Evolutionary conservation across 2,797 vertebrate species (phyloP).

Genomic region (Dryobates pubescens): DNA sequence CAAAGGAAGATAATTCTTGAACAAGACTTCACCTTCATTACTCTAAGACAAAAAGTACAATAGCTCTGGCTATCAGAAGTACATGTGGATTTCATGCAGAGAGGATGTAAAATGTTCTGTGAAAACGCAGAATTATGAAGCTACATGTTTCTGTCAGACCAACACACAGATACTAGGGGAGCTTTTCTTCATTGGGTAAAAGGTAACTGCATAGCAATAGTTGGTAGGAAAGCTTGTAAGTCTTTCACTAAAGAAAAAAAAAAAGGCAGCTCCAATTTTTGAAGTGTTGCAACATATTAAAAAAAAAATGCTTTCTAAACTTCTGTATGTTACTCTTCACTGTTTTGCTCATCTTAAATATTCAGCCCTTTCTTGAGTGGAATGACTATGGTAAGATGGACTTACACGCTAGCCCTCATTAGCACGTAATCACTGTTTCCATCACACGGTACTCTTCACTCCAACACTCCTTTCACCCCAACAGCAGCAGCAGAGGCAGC

Average conservation of each 20-base stretch:
- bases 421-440: not conserved
- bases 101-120: not conserved
- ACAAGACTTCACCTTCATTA: not conserved
- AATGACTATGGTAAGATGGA: not conserved
- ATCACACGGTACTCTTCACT: rapidly evolving
- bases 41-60: not conserved
- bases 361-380: not conserved
- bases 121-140: not conserved
- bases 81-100: not conserved
- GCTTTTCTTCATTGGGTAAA: not conserved
- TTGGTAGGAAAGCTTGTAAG: not conserved
- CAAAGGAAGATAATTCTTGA: not conserved
- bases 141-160: not conserved
- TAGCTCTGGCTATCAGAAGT: not conserved
- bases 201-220: not conserved
- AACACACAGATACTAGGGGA: not conserved
- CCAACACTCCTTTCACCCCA: rapidly evolving
- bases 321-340: not conserved
- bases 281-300: not conserved
- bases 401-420: not conserved
- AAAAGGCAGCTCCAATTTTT: not conserved
- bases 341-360: not conserved
- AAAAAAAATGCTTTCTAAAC: not conserved
- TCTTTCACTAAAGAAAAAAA: not conserved
- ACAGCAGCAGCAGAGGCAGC: not conserved